Evolutionary conservation across 2,113 vertebrate species (phyloP), one percentile per base, ranked within the genome.

Genomic region (Solea senegalensis): DNA sequence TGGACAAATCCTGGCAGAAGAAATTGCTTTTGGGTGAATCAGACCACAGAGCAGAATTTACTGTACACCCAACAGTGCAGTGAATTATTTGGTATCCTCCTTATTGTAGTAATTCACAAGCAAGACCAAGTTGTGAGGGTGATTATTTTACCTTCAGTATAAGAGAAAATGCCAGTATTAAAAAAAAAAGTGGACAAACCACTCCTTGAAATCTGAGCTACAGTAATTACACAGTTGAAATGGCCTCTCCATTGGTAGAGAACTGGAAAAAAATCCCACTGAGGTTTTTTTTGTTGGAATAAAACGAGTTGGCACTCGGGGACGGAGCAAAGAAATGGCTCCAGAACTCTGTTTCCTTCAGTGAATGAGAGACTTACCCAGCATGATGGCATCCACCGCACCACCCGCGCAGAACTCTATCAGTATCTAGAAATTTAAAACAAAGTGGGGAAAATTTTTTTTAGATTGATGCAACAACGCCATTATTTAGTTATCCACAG

Each of bases 401-500:
- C 97, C 97, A 81, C 97, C 97, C 12, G 95, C 97, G 94, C 97
- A 99, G 90, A 99, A 99, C 93, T 99, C 97, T 76, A 99, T 99
- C 84, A 99, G 94, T 83, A 99, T 98, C 97, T 98, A 93, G 80
- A 94, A 60, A 65, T 75, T 85, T 80, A 26, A 39, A 77, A 73
- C 41, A 60, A 65, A 70, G 28, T 11, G 44, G 60, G 3, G n/a
- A 80, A 54, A 45, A 61, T 43, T 57, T 21, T 21, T 21, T 21
- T 21, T 14, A 74, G 34, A 41, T 3, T 50, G 34, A 57, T 26
- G 27, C 9, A 60, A 60, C 5, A 0, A 55, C 43, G 8, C 40
- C 34, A 12, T 10, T 0, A n/a, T 56, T 28, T 21, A 1, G 16
- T 46, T 14, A 41, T 52, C 15, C n/a, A 65, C 46, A 11, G 63